Percentiles rank a stretch among this genome's conserved stretches.
Evolutionary conservation across 2,113 vertebrate genomes (phyloP).

Genomic region (Plestiodon gilberti): DNA sequence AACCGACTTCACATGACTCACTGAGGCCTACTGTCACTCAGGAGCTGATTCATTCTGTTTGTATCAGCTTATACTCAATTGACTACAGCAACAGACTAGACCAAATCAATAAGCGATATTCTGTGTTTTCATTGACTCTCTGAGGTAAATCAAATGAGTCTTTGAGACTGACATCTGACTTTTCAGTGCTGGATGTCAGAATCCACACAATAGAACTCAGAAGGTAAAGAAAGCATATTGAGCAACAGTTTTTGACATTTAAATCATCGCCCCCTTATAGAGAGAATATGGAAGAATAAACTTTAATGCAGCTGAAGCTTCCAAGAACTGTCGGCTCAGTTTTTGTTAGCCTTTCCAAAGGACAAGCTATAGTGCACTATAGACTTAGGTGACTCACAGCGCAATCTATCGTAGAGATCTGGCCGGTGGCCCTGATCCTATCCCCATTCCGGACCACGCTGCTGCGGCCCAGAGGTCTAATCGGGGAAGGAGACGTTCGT

Average conservation of each 20-base stretch:
- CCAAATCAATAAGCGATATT: constrained; percentile 79
- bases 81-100: constrained; percentile 64
- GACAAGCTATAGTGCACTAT: neutral
- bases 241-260: constrained; percentile 30
- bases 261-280: constrained; percentile 1
- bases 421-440: too few species aligned
- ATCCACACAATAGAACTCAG: constrained; percentile 4
- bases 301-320: neutral
- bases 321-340: fast-evolving
- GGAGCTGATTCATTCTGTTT: constrained; percentile 85
- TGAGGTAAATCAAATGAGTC: constrained; percentile 44
- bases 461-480: too few species aligned
- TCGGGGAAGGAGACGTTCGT: too few species aligned
- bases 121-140: constrained; percentile 71
- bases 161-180: constrained; percentile 47
- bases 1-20: constrained; percentile 90
- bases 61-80: constrained; percentile 69
- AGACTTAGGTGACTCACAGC: fast-evolving
- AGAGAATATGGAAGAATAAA: fast-evolving
- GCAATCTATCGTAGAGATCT: too few species aligned
- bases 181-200: constrained; percentile 42
- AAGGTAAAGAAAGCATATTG: constrained; percentile 8
- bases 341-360: neutral
- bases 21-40: constrained; percentile 82
- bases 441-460: too few species aligned